Percentiles rank a stretch among this genome's conserved stretches.
phyloP scores from a whole-genome alignment of 2,888 invertebrate species.

The Ophion obscuratus region DNA sequence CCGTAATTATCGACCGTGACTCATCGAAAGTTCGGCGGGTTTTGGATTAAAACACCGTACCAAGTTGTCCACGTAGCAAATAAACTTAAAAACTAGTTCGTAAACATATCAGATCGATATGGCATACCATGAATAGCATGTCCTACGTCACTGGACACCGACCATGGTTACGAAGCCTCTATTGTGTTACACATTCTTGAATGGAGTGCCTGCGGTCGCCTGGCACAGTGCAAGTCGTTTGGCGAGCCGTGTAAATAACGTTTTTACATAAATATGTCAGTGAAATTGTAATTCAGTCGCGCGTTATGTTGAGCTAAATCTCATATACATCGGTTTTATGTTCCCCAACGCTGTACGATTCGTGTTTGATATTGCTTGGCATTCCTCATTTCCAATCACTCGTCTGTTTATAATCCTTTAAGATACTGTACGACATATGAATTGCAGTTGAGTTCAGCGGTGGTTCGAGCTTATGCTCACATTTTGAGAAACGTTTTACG shows the following conservation, averaged over 20 bases:
- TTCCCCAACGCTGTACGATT: conserved; percentile 12
- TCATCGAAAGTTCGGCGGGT: conserved; percentile 13
- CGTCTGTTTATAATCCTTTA: neutral
- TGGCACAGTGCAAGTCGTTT: conserved; percentile 47
- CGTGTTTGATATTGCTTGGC: conserved; percentile 15
- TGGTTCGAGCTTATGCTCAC: no score
- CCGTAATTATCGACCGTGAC: conserved; percentile 40
- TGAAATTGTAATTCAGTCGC: conserved; percentile 25
- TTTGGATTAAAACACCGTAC: conserved; percentile 14
- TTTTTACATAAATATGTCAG: conserved; percentile 63
- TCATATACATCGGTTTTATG: neutral
- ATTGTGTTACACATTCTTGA: neutral
- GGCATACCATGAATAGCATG: conserved; percentile 16
- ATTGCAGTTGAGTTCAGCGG: conserved; percentile 14
- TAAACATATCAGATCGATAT: conserved; percentile 34
- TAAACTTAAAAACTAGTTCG: conserved; percentile 10
- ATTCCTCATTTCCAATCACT: neutral
- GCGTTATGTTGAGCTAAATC: conserved; percentile 4
- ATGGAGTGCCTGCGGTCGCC: conserved; percentile 25
- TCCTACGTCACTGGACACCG: conserved; percentile 4
- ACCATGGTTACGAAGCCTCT: conserved; percentile 2
- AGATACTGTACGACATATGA: neutral
- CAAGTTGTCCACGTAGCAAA: conserved; percentile 23
- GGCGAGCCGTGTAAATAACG: conserved; percentile 54
- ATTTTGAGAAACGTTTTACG: no score